Evolutionary conservation across 1,140 invertebrate species (phyloP), one percentile per base, ranked within the genome.

Genomic region (Lethocerus indicus): DNA sequence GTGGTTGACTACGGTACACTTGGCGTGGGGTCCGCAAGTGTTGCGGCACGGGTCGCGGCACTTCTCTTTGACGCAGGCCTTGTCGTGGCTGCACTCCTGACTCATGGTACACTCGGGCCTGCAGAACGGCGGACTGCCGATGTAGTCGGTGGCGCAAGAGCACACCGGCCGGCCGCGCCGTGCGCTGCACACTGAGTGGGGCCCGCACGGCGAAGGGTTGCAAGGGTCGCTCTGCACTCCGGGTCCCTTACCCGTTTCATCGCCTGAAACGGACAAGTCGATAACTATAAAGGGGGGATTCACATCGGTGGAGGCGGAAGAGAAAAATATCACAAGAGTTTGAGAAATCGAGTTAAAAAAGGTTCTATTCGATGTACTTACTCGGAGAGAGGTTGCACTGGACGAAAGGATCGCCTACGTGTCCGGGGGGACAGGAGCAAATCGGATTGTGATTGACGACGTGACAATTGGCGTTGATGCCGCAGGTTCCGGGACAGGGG

Each of bases 391-490:
- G 62, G 43, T 71, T 69, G 58, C 87, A 90, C 37, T 72, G 75
- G 16, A 76, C 70, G 57, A 87, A 87, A 26, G 86, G 84, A 76
- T 90, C 81, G 21, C 86, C 86, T 52, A 75, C 71, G 60, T 76
- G 72, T 29, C 75, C 78, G n/a, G 70, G 63, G 23, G 78, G 71
- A 64, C 85, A 89, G 37, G 72, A 79, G 59, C 84, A 87, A 51
- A 87, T 77, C 2, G 85, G 83, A 63, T 86, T 85, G 58, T 87
- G 83, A 61, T 87, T 86, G 23, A 85, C 71, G 1, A 83, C 78
- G 21, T 74, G 71, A 62, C 86, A 90, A 18, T 74, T 58, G 13
- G 85, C 81, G 52, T 75, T 74, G 7, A 75, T 60, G 2, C 82
- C 85, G 65, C 86, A 90, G 50, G 78, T 80, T 9, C 79, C 81